phyloP scores from a whole-genome alignment of 2,113 vertebrate species.

The Psilopsiagon aurifrons region DNA sequence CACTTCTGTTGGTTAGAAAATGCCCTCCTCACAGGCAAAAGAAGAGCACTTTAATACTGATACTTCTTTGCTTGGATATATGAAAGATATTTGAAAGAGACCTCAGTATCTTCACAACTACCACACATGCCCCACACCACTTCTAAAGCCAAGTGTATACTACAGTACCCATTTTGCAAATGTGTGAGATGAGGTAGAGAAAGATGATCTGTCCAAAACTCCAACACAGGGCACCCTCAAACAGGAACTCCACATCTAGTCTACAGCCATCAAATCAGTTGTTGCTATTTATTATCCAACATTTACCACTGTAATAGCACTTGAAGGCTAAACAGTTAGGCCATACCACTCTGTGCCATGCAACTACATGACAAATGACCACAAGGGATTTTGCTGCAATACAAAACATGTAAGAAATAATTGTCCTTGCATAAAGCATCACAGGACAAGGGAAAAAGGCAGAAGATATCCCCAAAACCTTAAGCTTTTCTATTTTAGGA shows the following conservation, averaged over 20 bases:
- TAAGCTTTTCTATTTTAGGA: neutral
- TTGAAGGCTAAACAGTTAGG: neutral
- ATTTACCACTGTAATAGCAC: neutral
- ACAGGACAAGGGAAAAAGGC: neutral
- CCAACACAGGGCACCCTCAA: neutral
- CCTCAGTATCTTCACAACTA: neutral
- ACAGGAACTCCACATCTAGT: neutral
- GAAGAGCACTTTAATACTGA: neutral
- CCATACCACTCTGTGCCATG: neutral
- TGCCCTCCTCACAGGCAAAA: neutral
- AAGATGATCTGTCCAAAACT: neutral
- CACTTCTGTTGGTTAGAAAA: neutral
- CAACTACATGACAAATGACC: neutral
- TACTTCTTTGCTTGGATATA: neutral
- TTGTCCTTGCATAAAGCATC: neutral
- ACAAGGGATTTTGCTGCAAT: neutral
- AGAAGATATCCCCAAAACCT: neutral
- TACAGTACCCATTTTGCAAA: neutral
- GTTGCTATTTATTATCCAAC: neutral
- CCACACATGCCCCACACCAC: neutral
- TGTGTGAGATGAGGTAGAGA: rapidly evolving
- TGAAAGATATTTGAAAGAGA: neutral
- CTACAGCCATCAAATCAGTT: neutral
- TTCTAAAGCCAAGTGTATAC: neutral
- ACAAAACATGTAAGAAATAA: neutral